These are phyloP conservation scores for Halcyon senegalensis DNA, from an alignment of 2,113 vertebrate species.

Conservation along the genomic window DNA sequence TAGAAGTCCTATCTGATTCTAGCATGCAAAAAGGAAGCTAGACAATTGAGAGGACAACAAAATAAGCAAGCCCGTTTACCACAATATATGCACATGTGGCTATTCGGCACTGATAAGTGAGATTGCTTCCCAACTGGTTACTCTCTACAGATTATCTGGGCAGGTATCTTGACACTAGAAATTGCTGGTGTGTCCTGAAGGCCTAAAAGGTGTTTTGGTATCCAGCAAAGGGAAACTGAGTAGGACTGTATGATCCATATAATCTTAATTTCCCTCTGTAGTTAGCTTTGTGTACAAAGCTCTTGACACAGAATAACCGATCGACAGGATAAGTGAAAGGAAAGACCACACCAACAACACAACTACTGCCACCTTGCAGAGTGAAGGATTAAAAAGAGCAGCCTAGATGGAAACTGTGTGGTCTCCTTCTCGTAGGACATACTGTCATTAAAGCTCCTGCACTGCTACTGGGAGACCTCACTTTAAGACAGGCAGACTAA, in stretches of 20 bases:
- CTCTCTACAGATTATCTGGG: constrained; percentile 1
- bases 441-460: background rate
- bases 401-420: background rate
- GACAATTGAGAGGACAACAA: background rate
- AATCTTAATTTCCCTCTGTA: background rate
- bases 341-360: background rate
- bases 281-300: background rate
- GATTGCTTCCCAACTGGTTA: background rate
- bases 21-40: background rate
- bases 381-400: background rate
- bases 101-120: background rate
- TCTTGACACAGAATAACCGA: background rate
- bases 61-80: background rate
- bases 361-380: background rate
- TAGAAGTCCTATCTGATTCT: background rate
- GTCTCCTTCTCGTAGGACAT: fast-evolving
- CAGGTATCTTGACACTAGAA: constrained; percentile 18
- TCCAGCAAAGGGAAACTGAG: background rate
- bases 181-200: background rate
- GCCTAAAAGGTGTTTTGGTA: background rate
- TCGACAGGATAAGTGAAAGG: background rate
- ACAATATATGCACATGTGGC: background rate
- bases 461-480: background rate
- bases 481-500: constrained; percentile 21
- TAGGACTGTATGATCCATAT: fast-evolving